A percentile compares a stretch with the other conserved stretches of the same genome.
Conservation (phyloP, 2,113 vertebrate species). For the Antennarius striatus region DNA sequence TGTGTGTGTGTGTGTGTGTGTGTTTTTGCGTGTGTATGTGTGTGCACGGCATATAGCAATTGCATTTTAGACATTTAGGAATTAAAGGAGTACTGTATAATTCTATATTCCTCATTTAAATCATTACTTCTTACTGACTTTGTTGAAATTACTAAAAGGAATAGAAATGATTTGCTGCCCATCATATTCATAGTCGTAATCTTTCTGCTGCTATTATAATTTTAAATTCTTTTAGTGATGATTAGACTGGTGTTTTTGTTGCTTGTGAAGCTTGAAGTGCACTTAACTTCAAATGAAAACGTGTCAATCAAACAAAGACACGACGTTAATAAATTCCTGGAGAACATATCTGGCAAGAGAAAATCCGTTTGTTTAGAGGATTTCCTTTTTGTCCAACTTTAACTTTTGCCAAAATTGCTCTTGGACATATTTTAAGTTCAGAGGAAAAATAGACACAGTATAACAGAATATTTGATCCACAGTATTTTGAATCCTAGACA, state of each 20-base stretch:
- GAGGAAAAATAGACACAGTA: not conserved
- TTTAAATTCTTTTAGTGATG: too few species aligned
- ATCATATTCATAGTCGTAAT: not conserved
- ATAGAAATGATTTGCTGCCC: too few species aligned
- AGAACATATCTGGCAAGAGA: not conserved
- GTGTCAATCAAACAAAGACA: not conserved
- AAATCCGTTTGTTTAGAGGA: not conserved
- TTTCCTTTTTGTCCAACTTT: not conserved
- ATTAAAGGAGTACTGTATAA: not conserved
- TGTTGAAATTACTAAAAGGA: too few species aligned
- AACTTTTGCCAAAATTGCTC: not conserved
- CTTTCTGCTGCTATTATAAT: not conserved
- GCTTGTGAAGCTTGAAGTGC: too few species aligned
- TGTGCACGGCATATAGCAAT: not conserved
- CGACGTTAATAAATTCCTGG: not conserved
- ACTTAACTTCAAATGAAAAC: not conserved
- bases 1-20: conserved; percentile 1
- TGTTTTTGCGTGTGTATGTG: conserved; percentile 17
- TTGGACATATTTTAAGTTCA: not conserved
- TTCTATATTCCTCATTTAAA: conserved; percentile 21
- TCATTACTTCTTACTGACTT: not conserved
- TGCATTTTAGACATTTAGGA: not conserved
- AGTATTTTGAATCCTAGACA: not conserved
- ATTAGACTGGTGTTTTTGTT: too few species aligned
- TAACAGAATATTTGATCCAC: not conserved